Evolutionary conservation across 2,113 vertebrate species (phyloP), one percentile per base, ranked within the genome.

Genomic region (Piaya cayana): DNA sequence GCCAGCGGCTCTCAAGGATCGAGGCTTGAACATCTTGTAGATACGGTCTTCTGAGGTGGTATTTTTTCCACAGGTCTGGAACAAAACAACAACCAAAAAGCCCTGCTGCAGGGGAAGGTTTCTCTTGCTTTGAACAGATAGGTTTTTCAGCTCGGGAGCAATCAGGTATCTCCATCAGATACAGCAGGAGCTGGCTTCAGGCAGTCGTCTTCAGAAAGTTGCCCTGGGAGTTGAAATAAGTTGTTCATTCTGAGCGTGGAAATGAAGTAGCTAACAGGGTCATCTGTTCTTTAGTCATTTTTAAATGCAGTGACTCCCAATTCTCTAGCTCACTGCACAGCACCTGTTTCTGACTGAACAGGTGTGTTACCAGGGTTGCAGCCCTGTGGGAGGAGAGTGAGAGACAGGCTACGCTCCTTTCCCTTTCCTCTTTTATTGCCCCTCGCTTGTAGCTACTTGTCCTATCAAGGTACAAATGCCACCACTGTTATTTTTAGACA

Each of bases 21-120:
- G 2, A 7, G 25, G 34, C 42, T 30, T 4, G 9, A 7, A 3
- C 22, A 7, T 21, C 16, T 32, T 15, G 9, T 21, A 22, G 15
- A 52, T 11, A 3, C 7, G 1, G 12, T 6, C 11, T 22, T 64
- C 29, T 3, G 67, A 68, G 39, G 11, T 7, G 50, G 1, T 15
- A 42, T 14, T 13, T 32, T 30, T 20, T 2, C 5, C 5, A 3
- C 18, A 56, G 36, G 32, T 55, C 65, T 18, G 69, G 74, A 53
- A 11, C 25, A 11, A 65, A 70, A 7, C 10, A 36, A 37, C 22
- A 12, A 36, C 26, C 14, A 3, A 21, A 39, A 84, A 50, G 53
- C 34, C 6, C 12, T 0, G 0, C 12, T 32, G 4, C 0, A 1
- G n/a, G 20, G 23, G 2, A 34, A 45, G 10, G 59, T 23, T 65